Base-by-base conservation (phyloP, 2,797 vertebrate species). In the Hipposideros larvatus region DNA sequence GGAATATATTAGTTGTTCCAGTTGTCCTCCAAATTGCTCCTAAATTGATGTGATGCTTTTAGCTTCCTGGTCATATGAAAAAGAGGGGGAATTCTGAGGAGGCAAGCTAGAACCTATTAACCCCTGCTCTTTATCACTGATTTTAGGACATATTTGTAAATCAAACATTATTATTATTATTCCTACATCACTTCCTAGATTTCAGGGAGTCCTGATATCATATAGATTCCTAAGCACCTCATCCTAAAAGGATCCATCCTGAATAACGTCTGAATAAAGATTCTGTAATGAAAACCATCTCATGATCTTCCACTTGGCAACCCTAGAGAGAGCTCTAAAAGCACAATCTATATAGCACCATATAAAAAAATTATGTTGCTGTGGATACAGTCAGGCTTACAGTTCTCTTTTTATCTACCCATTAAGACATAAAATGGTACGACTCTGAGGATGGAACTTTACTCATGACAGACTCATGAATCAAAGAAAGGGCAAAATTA, bases 211-310 rank as follows among this genome's bases (percentile, higher is more conserved):
- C 22, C 65, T 94, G 61, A 96, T 91, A 55, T 97, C 92, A 94
- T 63, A 21, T 34, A 77, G 74, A 94, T 86, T 85, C 92, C 82
- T 87, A 63, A 95, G 90, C 34, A 31, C 87, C 55, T 94, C 68
- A 48, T 63, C 55, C 79, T 51, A 26, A 46, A 91, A 91, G 37
- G 88, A 84, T 83, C 78, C 74, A 24, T 93, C 53, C 66, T 65
- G 51, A 91, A 53, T 80, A 74, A 77, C 2, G 4, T 95, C 90
- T 74, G 57, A n/a, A n/a, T n/a, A 90, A 78, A 77, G 48, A 46
- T 53, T 71, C 43, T 79, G 4, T 96, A 89, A 96, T 97, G 94
- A 96, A 96, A 97, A 94, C 83, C 96, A 91, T 84, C 71, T 83
- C 55, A 1, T 46, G 48, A n/a, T 70, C 68, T 87, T 80, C 88